A percentile compares a stretch with the other conserved stretches of the same genome.
Evolutionary conservation across 2,888 invertebrate genomes (phyloP).

Genomic region (Nomada flava): DNA sequence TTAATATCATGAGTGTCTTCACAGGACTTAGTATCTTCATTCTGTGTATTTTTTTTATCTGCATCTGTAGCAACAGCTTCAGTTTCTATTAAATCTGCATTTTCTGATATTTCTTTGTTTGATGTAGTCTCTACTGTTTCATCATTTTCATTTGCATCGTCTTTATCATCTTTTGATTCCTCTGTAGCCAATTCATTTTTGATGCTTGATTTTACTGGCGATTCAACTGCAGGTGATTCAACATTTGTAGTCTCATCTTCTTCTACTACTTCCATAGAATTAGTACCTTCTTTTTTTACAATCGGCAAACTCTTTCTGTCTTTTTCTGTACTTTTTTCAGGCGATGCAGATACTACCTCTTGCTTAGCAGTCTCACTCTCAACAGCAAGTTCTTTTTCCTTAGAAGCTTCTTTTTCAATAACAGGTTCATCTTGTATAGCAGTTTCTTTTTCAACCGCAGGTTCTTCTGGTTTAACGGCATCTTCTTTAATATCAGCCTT

Average conservation of each 20-base stretch:
- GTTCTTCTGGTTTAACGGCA: not conserved
- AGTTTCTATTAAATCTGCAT: not conserved
- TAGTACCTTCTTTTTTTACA: conserved; percentile 26
- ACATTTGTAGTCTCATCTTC: conserved; percentile 7
- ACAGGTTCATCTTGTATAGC: not conserved
- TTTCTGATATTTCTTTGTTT: conserved; percentile 1
- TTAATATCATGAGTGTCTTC: conserved; percentile 1
- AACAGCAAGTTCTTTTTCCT: no score
- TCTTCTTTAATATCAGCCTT: conserved; percentile 9
- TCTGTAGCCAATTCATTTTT: conserved; percentile 18
- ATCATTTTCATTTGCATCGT: not conserved
- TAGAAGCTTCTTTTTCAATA: no score
- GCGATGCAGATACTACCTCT: conserved; percentile 5
- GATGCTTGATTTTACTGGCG: conserved; percentile 37
- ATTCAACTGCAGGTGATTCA: conserved; percentile 15
- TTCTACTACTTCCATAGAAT: conserved; percentile 10
- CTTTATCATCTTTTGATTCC: conserved; percentile 12
- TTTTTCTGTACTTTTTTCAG: conserved; percentile 27
- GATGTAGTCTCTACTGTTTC: not conserved
- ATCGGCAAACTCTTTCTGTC: conserved; percentile 31
- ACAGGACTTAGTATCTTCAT: not conserved
- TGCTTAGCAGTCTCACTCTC: no score
- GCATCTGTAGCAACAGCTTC: not conserved
- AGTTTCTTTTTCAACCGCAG: not conserved
- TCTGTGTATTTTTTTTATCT: conserved; percentile 5